Evolutionary conservation across 1,140 invertebrate genomes (phyloP).

Genomic region (Drosophila fuyamai): DNA sequence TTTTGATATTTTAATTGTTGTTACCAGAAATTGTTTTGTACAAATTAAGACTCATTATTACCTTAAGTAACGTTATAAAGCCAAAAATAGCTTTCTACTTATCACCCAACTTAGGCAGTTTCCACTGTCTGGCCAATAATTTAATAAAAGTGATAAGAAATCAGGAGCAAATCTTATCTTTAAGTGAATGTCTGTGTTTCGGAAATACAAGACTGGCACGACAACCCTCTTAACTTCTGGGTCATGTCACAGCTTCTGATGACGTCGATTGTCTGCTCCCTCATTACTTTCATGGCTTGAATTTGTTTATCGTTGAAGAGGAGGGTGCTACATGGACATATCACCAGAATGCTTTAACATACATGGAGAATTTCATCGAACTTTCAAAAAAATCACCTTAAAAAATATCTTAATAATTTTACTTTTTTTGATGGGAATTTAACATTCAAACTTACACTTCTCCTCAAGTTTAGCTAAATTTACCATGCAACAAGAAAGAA

Average conservation of each 20-base stretch:
- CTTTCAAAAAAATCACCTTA: background rate
- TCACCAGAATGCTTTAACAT: constrained; percentile 29
- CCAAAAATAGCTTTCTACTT: constrained; percentile 3
- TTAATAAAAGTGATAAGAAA: constrained; percentile 43
- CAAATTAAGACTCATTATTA: background rate
- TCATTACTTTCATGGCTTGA: constrained; percentile 29
- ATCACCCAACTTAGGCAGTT: constrained; percentile 33
- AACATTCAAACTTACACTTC: background rate
- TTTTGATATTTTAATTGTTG: too few species aligned
- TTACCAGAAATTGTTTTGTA: background rate
- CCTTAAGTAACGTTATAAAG: background rate
- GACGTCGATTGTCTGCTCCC: constrained; percentile 36
- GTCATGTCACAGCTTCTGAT: constrained; percentile 27
- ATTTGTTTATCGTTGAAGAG: constrained; percentile 3
- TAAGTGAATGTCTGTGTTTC: background rate
- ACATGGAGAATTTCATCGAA: constrained; percentile 28
- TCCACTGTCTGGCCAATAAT: constrained; percentile 27
- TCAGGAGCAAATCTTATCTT: constrained; percentile 26
- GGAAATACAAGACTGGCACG: constrained; percentile 15
- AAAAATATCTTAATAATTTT: background rate
- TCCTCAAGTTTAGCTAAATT: too few species aligned
- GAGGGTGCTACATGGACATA: constrained; percentile 18
- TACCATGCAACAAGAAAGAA: too few species aligned
- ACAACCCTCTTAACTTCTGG: constrained; percentile 19
- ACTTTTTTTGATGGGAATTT: background rate